Percentiles rank a stretch among this genome's conserved stretches.
phyloP scores from a whole-genome alignment of 2,888 invertebrate species.

The Sarcophaga caerulescens region DNA sequence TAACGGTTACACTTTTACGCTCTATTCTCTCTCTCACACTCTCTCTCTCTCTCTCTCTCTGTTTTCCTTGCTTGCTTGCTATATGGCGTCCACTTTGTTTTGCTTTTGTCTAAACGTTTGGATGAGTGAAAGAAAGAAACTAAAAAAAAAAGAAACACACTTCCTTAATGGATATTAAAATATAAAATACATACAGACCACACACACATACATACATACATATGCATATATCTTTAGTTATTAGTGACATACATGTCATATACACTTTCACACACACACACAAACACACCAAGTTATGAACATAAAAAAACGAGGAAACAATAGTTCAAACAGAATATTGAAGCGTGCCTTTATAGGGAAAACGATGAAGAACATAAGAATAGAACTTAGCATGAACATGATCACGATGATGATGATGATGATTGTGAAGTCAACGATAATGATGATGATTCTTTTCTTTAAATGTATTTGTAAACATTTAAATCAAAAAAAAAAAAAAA shows the following conservation, averaged over 20 bases:
- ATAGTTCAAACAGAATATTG: conserved; percentile 56
- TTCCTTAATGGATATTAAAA: conserved; percentile 68
- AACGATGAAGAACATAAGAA: neutral
- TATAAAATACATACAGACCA: conserved; percentile 42
- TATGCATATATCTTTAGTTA: neutral
- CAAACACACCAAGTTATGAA: neutral
- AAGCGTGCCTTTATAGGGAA: conserved; percentile 16
- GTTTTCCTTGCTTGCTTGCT: neutral
- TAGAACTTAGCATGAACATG: neutral
- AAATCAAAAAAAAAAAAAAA: neutral
- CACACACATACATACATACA: neutral
- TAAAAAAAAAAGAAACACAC: conserved; percentile 29
- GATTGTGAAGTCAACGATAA: too few species aligned
- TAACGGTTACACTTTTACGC: conserved; percentile 50
- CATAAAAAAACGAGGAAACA: conserved; percentile 40
- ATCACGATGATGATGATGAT: neutral
- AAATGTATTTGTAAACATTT: neutral
- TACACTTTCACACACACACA: conserved; percentile 17
- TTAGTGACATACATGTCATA: conserved; percentile 55
- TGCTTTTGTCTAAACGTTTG: conserved; percentile 16
- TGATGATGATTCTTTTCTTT: neutral
- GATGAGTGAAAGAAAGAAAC: neutral
- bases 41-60: neutral
- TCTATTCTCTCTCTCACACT: neutral
- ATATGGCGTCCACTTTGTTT: conserved; percentile 15